These are phyloP conservation scores for Achlya flavicornis DNA, from an alignment of 2,888 invertebrate species.

Conservation along the genomic window DNA sequence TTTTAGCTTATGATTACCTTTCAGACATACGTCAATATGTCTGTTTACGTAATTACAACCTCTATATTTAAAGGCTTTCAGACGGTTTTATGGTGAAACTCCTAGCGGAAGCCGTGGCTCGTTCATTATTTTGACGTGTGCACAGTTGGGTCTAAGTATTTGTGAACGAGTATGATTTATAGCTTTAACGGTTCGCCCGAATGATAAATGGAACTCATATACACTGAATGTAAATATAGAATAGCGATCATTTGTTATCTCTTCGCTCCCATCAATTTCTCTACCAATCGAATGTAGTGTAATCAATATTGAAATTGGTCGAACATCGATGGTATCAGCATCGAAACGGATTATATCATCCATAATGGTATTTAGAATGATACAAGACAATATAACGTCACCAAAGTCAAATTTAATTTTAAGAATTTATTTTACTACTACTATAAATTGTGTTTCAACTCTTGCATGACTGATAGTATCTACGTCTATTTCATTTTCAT, in stretches of 20 bases:
- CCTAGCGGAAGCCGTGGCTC: slow-evolving; percentile 60
- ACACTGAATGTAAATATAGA: slow-evolving; percentile 66
- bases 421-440: neutral
- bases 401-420: neutral
- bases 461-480: slow-evolving; percentile 8
- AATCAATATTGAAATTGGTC: slow-evolving; percentile 39
- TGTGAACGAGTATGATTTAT: slow-evolving; percentile 74
- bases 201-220: slow-evolving; percentile 73
- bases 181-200: slow-evolving; percentile 54
- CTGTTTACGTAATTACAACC: slow-evolving; percentile 79
- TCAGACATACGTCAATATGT: slow-evolving; percentile 81
- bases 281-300: slow-evolving; percentile 37
- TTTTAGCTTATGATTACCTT: slow-evolving; percentile 84
- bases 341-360: slow-evolving; percentile 24
- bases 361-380: neutral
- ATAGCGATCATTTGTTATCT: slow-evolving; percentile 63
- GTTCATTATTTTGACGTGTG: slow-evolving; percentile 65
- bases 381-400: neutral
- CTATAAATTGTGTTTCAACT: neutral
- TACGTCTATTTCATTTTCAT: slow-evolving; percentile 21
- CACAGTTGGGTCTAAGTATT: slow-evolving; percentile 56
- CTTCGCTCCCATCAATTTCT: slow-evolving; percentile 57
- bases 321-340: slow-evolving; percentile 34
- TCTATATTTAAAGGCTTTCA: slow-evolving; percentile 71
- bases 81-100: slow-evolving; percentile 63